Conservation (phyloP, 2,113 vertebrate genomes). For the Boulengeromyrus knoepffleri region DNA sequence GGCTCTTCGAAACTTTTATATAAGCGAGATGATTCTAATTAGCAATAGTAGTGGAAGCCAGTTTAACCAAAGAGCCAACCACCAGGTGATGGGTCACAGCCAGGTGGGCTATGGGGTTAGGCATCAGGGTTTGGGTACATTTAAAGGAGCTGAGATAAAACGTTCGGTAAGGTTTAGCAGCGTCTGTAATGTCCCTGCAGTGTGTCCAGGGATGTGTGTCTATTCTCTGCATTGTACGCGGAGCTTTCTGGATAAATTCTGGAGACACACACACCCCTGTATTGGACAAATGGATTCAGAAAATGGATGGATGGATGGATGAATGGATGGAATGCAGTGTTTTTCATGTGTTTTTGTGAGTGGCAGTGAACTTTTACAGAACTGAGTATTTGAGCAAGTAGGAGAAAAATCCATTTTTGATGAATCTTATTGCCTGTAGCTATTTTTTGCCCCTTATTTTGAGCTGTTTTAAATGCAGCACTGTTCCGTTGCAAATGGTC, state of each 20-base stretch:
- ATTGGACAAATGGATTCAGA: neutral
- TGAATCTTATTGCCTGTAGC: neutral
- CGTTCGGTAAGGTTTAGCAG: neutral
- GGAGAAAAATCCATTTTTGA: neutral
- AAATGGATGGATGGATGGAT: neutral
- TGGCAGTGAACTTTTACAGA: neutral
- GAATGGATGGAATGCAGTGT: neutral
- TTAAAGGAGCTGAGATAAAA: neutral
- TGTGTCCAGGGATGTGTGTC: too few species aligned
- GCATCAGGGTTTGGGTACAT: neutral
- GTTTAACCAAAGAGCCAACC: too few species aligned
- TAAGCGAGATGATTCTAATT: too few species aligned
- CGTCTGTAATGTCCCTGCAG: neutral
- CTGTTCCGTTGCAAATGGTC: neutral
- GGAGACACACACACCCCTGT: neutral
- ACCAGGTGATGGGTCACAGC: neutral
- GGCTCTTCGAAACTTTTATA: too few species aligned
- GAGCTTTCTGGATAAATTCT: neutral
- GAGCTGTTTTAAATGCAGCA: neutral
- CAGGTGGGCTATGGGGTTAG: neutral
- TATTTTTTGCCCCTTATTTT: neutral
- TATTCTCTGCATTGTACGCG: neutral
- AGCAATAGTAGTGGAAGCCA: too few species aligned
- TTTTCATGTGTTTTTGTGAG: neutral
- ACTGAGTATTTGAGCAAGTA: neutral